These are phyloP conservation scores for Oligia strigilis DNA, from an alignment of 2,888 invertebrate genomes.

Conservation along the genomic window DNA sequence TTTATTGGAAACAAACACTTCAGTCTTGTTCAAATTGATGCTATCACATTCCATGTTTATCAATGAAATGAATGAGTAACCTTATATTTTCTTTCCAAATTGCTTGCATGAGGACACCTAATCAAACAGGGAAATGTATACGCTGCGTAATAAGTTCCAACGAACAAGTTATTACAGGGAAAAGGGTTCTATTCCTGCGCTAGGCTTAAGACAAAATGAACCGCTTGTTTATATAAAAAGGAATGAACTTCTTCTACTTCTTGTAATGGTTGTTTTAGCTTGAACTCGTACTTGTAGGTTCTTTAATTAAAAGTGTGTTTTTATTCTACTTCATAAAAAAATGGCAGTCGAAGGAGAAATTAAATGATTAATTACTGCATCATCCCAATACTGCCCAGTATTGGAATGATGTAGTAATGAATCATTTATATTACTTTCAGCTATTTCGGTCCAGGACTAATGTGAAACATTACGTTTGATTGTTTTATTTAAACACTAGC, in stretches of 20 bases:
- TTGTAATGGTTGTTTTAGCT: constrained; percentile 13
- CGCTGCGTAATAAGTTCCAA: constrained; percentile 48
- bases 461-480: not conserved
- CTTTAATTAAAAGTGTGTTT: constrained; percentile 21
- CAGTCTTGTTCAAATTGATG: constrained; percentile 12
- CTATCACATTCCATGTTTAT: constrained; percentile 43
- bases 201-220: constrained; percentile 41
- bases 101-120: constrained; percentile 51
- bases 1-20: constrained; percentile 26
- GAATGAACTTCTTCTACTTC: too few relatives aligned
- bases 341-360: not conserved
- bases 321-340: not conserved
- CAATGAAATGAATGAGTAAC: constrained; percentile 55
- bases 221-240: constrained; percentile 32
- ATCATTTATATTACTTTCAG: not conserved
- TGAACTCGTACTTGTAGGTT: constrained; percentile 5
- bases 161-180: constrained; percentile 48
- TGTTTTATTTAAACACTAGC: not conserved
- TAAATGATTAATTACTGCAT: not conserved
- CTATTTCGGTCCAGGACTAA: not conserved
- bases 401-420: not conserved
- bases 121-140: constrained; percentile 63
- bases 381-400: too few relatives aligned
- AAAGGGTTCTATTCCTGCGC: constrained; percentile 42
- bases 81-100: constrained; percentile 61